phyloP scores from a whole-genome alignment of 2,113 vertebrate genomes.

The Oryctolagus cuniculus region DNA sequence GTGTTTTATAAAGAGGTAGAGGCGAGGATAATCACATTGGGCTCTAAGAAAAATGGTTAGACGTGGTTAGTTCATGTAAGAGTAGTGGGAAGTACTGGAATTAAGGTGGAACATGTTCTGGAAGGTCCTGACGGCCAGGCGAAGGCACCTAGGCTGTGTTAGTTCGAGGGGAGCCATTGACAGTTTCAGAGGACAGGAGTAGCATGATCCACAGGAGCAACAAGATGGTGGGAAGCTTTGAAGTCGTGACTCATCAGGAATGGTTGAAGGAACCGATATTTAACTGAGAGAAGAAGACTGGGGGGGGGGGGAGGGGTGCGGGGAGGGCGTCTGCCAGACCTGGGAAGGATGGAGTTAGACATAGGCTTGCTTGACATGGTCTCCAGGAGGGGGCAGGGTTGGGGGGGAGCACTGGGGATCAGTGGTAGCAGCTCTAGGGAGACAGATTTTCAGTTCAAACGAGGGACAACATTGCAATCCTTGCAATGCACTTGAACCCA shows the following conservation, averaged over 20 bases:
- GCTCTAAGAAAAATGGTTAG: background rate
- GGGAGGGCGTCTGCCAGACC: background rate
- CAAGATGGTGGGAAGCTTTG: background rate
- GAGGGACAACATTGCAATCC: background rate
- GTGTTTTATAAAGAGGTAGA: background rate
- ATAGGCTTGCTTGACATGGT: background rate
- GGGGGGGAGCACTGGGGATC: background rate
- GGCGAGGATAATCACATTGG: background rate
- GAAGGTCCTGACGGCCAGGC: background rate
- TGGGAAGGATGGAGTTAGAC: background rate
- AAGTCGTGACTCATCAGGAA: background rate
- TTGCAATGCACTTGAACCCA: background rate
- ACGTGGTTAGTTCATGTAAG: background rate
- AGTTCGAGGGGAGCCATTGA: background rate
- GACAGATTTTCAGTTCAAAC: background rate
- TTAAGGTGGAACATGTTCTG: background rate
- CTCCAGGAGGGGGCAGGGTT: fast-evolving
- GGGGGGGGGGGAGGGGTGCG: fast-evolving
- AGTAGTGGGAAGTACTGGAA: background rate
- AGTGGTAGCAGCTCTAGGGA: background rate
- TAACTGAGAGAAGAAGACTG: background rate
- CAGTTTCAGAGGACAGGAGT: background rate
- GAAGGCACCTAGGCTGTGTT: background rate
- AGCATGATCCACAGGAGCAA: background rate
- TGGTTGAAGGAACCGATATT: background rate